Evolutionary conservation across 2,797 vertebrate genomes (phyloP), one percentile per base, ranked within the genome.

Genomic region (Paratrypauchen microcephalus): DNA sequence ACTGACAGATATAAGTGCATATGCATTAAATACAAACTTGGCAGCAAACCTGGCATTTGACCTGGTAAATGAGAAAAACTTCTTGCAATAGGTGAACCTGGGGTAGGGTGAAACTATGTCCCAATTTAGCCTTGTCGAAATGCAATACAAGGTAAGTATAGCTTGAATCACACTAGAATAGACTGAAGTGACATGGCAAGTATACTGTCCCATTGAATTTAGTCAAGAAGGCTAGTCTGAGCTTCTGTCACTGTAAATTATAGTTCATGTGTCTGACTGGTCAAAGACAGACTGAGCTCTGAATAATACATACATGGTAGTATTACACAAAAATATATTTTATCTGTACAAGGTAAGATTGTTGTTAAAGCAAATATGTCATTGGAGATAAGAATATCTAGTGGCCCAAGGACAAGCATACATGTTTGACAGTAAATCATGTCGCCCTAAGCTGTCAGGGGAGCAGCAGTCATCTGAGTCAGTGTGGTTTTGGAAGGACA

Each of bases 361-460:
- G 63, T 68, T 76, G 67, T 62, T 62, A 59, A 57, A 23, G 28
- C 55, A 76, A 76, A 56, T 67, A 62, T 70, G 59, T 75, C n/a
- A 64, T 73, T 48, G 69, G 61, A 65, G 68, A 68, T 12, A 61
- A 71, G 68, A 74, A 74, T 68, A 69, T 78, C 32, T 30, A 50
- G 65, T 66, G 68, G 54, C 70, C 81, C 81, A 87, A 88, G 83
- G 85, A 76, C 85, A 82, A 66, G 62, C 77, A 80, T 88, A 76
- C 59, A 80, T 83, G 84, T 76, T 83, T 72, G 69, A 78, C 81
- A 81, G 86, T 90, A 90, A 87, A 88, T 90, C 83, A 86, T 65
- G 71, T 69, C 81, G 80, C 80, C 83, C 82, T 80, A 72, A 80
- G 73, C 82, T 83, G 84, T 85, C 86, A 80, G 69, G 57, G 63